These are phyloP conservation scores for Desmodus rotundus DNA, from an alignment of 2,113 vertebrate genomes.

Conservation along the genomic window DNA sequence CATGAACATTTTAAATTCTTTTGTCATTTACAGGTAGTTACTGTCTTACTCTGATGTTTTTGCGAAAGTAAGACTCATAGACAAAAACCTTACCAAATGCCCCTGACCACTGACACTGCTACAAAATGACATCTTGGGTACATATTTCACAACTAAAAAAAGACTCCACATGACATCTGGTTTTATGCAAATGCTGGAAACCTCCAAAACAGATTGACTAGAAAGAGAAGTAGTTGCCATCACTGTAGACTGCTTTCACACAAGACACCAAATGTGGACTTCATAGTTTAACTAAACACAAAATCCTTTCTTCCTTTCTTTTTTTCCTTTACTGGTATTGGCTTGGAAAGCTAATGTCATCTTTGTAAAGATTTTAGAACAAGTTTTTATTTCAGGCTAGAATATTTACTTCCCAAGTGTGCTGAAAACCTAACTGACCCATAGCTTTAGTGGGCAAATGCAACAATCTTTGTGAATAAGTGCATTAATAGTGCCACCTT, in stretches of 20 bases:
- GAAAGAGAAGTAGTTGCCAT: neutral
- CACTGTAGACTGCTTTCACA: neutral
- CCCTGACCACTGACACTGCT: neutral
- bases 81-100: neutral
- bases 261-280: neutral
- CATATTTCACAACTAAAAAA: neutral
- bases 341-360: too few relatives aligned
- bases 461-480: neutral
- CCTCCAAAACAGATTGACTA: neutral
- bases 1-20: too few relatives aligned
- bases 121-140: neutral
- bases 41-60: too few relatives aligned
- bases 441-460: neutral
- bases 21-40: too few relatives aligned
- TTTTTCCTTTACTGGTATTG: neutral
- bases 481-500: neutral
- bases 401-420: neutral
- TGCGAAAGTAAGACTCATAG: too few relatives aligned
- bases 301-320: neutral
- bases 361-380: neutral
- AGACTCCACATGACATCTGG: neutral
- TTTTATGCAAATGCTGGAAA: neutral
- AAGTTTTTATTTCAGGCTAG: neutral
- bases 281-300: neutral
- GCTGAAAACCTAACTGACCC: neutral